Conservation (phyloP, 1,140 invertebrate genomes). For the Drosophila lacertosa region DNA sequence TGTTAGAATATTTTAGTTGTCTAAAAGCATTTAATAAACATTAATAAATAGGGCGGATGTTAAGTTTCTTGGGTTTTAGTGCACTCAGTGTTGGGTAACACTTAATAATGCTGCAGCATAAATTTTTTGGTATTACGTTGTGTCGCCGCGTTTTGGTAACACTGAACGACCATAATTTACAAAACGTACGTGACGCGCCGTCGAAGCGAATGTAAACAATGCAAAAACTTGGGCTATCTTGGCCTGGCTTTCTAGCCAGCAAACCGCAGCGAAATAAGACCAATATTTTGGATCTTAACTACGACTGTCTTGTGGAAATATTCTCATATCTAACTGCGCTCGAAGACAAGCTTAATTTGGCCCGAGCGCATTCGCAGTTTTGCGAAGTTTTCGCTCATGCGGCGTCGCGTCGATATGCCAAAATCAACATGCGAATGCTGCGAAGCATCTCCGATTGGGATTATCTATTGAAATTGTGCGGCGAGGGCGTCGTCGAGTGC, state of each 20-base stretch:
- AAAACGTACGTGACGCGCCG: neutral
- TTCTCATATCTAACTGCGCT: constrained; percentile 49
- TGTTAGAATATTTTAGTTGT: too few species aligned
- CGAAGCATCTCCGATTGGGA: constrained; percentile 51
- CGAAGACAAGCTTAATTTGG: constrained; percentile 61
- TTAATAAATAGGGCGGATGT: too few species aligned
- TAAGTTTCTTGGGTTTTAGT: neutral
- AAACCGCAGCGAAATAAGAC: constrained; percentile 30
- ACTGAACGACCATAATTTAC: neutral
- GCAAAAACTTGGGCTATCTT: constrained; percentile 53
- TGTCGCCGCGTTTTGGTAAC: constrained; percentile 12
- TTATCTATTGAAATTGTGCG: constrained; percentile 48
- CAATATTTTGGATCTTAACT: constrained; percentile 61
- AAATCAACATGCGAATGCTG: constrained; percentile 56
- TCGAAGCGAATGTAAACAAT: constrained; percentile 26
- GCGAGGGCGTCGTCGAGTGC: constrained; percentile 48
- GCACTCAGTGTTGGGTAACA: constrained; percentile 6
- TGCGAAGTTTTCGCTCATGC: constrained; percentile 30
- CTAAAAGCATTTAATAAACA: too few species aligned
- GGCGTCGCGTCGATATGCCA: constrained; percentile 23
- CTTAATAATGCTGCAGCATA: neutral
- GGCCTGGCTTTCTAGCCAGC: constrained; percentile 50
- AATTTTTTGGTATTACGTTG: neutral
- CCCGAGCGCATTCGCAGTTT: constrained; percentile 49
- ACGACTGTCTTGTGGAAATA: constrained; percentile 60